These are phyloP conservation scores for Drosophila sturtevanti DNA, from an alignment of 1,140 invertebrate genomes.

Conservation along the genomic window DNA sequence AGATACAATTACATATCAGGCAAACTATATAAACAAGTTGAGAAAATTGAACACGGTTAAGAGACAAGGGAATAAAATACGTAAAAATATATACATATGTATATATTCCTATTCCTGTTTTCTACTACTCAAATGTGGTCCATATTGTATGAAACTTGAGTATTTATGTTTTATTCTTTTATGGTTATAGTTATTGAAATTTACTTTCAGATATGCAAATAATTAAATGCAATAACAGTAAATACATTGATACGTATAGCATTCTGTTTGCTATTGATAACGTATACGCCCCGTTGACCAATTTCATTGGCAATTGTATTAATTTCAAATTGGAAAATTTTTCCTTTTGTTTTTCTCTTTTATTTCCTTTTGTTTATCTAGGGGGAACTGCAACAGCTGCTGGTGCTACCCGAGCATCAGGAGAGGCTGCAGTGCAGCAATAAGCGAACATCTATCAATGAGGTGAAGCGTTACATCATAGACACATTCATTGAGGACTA, in stretches of 20 bases:
- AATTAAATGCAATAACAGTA: constrained; percentile 1
- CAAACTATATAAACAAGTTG: background rate
- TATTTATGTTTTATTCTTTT: too few species aligned
- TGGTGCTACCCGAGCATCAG: constrained; percentile 77
- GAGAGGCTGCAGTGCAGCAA: constrained; percentile 77
- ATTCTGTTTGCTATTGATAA: constrained; percentile 44
- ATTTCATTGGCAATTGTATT: constrained; percentile 30
- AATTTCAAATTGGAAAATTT: constrained; percentile 43
- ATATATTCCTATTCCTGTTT: too few species aligned
- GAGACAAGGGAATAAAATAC: too few species aligned
- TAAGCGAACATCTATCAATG: constrained; percentile 78
- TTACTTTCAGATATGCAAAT: background rate
- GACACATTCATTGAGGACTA: constrained; percentile 82
- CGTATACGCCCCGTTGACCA: constrained; percentile 45
- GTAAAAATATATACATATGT: too few species aligned
- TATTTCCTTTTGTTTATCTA: constrained; percentile 13
- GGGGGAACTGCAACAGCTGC: constrained; percentile 77
- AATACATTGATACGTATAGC: constrained; percentile 4
- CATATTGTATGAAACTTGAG: too few species aligned
- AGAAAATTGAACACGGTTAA: too few species aligned
- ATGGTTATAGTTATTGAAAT: too few species aligned
- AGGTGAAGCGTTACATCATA: constrained; percentile 81
- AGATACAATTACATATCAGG: background rate
- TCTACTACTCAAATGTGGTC: too few species aligned
- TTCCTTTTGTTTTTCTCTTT: constrained; percentile 20